A percentile compares a stretch with the other conserved stretches of the same genome.
These are phyloP conservation scores for Pycnonotus jocosus DNA, from an alignment of 2,113 vertebrate species.

Conservation along the genomic window DNA sequence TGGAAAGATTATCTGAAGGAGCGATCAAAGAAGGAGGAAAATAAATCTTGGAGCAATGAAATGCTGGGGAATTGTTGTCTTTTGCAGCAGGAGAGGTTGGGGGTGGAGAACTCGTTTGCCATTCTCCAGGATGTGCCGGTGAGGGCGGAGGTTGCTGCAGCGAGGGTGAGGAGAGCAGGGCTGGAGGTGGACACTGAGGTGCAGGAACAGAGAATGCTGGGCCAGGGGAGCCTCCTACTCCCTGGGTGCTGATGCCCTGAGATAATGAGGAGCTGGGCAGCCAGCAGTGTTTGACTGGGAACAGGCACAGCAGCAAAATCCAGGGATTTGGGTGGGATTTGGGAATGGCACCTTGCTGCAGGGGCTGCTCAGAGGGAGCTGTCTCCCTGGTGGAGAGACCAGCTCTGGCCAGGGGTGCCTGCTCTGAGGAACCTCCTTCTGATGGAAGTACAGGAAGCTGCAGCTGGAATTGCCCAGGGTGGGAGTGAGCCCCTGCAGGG, in stretches of 20 bases:
- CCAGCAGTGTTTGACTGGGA: not conserved
- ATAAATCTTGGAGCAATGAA: not conserved
- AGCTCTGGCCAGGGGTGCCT: not conserved
- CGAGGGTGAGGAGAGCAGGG: not conserved
- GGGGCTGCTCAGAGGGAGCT: not conserved
- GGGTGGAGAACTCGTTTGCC: not conserved
- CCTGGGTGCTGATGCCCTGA: fast-evolving
- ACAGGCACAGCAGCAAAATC: not conserved
- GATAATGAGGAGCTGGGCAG: not conserved
- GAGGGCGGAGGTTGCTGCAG: not conserved
- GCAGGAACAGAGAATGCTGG: not conserved
- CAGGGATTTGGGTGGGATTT: not conserved
- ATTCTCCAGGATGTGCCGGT: not conserved
- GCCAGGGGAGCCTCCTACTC: not conserved
- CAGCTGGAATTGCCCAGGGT: fast-evolving
- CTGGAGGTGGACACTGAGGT: not conserved
- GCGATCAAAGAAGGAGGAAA: not conserved
- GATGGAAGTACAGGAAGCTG: fast-evolving
- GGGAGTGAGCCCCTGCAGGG: not conserved
- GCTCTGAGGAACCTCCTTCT: not conserved
- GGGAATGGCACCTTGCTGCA: not conserved
- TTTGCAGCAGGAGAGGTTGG: not conserved
- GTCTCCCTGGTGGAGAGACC: fast-evolving
- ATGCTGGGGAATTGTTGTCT: not conserved
- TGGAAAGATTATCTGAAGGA: not conserved